Evolutionary conservation across 2,888 invertebrate genomes (phyloP), one percentile per base, ranked within the genome.

Genomic region (Eumerus sabulonum): DNA sequence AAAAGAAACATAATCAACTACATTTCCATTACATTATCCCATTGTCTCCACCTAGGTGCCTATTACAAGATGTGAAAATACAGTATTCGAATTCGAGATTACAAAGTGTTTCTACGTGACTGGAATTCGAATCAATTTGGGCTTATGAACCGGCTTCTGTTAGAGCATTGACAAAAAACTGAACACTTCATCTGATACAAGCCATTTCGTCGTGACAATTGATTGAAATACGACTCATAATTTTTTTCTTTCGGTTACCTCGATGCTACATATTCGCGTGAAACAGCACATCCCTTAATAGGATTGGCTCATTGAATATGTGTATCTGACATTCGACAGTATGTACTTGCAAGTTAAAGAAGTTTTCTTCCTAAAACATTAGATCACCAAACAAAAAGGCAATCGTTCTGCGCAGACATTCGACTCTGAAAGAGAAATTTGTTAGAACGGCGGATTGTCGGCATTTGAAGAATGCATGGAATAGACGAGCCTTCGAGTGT

Each of bases 151-250:
- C 62, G 73, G 47, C 57, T 57, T 68, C 50, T 38, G 51, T 38
- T 63, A 57, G 36, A 42, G 16, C 59, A 59, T 68, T 77, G 77
- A 73, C 77, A 77, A 73, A 77, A 68, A 51, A 44, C 63, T 53
- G 47, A 27, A 57, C 62, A 59, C 19, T 44, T n/a, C 51, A 67
- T 73, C 73, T 73, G 76, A 73, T 77, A 63, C 53, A 73, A 57
- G 45, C 27, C 67, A 17, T 18, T 17, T 35, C 44, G 50, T 63
- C 70, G 45, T 48, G 77, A 77, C 72, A 68, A 53, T 53, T 77
- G 73, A 77, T 73, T 77, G 73, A 77, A 77, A 53, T 73, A 77
- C 68, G 67, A 73, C 17, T 38, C n/a, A 57, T 57, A 57, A 7
- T 7, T 57, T 56, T 71, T 45, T 60, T 68, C 63, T 40, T 56